Base-by-base conservation (phyloP, 2,113 vertebrate species). In the Sceloporus tristichus region DNA sequence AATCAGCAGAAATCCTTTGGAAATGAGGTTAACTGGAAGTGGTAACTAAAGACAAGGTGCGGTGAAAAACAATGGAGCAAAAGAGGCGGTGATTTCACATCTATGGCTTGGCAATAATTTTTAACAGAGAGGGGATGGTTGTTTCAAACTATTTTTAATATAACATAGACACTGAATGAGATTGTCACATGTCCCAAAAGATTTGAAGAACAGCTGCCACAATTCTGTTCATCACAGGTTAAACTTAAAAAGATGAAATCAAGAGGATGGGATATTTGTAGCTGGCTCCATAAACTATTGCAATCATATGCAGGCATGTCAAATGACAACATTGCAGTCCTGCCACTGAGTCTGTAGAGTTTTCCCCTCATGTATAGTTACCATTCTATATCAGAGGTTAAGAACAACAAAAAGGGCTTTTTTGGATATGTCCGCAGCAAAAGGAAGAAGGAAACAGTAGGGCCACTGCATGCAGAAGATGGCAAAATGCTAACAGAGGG, bases 121-220 rank as follows among this genome's bases (percentile, higher is more conserved):
- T 82, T 59, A 94, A 92, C 86, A 53, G 16, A 79, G 79, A 90
- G 89, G 85, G 89, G 91, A 89, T 85, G 38, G 42, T 91, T 90
- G 84, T 93, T 93, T 91, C 83, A 75, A 18, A 40, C 94, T 95
- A 94, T 96, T 95, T 96, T 97, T 95, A 94, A 93, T 68, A 34
- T 9, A 87, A 54, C 75, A 75, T 82, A 84, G 90, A 74, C 0
- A 19, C 14, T 23, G 2, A 70, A 83, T 77, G 86, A 83, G 84
- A 34, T 81, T 85, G 27, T 56, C 25, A 65, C 34, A 85, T 73
- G n/a, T 78, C 53, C 70, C 48, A 62, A 65, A 86, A 79, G 76
- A 40, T 68, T 21, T 76, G 65, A 71, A 13, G 73, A 29, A 66
- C n/a, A 53, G 85, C 90, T 76, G 79, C 88, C 75, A 74, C 14